Percentiles rank a stretch among this genome's conserved stretches.
Conservation (phyloP, 2,113 vertebrate species). For the Raja brachyura region DNA sequence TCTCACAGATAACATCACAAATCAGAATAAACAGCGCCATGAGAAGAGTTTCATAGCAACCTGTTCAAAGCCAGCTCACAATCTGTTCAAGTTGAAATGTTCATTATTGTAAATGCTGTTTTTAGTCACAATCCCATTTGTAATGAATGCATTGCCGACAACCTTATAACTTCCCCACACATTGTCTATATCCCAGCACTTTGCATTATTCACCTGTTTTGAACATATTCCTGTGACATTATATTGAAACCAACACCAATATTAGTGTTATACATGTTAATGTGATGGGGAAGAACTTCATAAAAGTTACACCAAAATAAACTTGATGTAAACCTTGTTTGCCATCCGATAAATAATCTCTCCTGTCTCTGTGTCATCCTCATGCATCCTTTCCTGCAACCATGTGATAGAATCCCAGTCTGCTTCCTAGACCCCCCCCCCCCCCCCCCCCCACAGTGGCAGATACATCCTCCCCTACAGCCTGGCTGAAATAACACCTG, state of each 20-base stretch:
- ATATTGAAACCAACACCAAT: background rate
- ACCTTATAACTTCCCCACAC: too few species aligned
- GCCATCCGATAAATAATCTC: background rate
- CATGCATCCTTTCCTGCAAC: background rate
- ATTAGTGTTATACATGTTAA: background rate
- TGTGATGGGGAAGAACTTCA: background rate
- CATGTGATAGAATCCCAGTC: background rate
- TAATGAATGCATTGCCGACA: background rate
- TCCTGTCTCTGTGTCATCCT: background rate
- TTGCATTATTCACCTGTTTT: background rate
- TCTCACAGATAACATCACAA: slow-evolving; percentile 28
- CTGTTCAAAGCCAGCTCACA: background rate
- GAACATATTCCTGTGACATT: background rate
- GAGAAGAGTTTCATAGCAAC: background rate
- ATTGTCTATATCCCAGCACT: background rate
- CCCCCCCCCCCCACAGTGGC: background rate
- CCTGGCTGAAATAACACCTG: background rate
- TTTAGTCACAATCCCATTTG: background rate
- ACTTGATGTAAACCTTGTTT: background rate
- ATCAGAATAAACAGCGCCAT: background rate
- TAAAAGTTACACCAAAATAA: background rate
- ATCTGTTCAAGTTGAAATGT: background rate
- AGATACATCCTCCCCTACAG: background rate
- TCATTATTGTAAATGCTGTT: background rate
- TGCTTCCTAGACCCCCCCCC: background rate